Evolutionary conservation across 2,797 vertebrate species (phyloP).

Genomic region (Mionectes olivaceus): DNA sequence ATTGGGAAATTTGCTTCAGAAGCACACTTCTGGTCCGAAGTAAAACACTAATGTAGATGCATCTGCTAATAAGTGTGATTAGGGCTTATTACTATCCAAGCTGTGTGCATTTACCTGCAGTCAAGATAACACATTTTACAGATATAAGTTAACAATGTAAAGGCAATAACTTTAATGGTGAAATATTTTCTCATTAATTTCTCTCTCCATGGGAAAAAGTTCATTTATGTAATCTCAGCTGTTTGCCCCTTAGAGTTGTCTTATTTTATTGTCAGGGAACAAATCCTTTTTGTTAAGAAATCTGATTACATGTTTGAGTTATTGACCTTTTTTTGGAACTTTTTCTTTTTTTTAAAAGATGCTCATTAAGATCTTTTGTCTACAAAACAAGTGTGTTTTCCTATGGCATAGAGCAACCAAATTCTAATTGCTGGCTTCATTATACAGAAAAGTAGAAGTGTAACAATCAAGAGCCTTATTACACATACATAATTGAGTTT

Average conservation of each 20-base stretch:
- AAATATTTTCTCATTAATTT: background rate
- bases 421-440: slow-evolving; percentile 85
- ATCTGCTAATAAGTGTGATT: background rate
- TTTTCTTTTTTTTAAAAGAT: slow-evolving; percentile 24
- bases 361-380: slow-evolving; percentile 82
- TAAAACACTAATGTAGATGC: background rate
- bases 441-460: slow-evolving; percentile 82
- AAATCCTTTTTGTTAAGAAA: slow-evolving; percentile 71
- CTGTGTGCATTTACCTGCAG: background rate
- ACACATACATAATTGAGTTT: slow-evolving; percentile 85
- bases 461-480: slow-evolving; percentile 85
- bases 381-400: slow-evolving; percentile 81
- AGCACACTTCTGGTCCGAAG: background rate
- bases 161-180: background rate
- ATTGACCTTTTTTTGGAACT: slow-evolving; percentile 67
- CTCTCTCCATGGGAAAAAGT: background rate
- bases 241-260: slow-evolving; percentile 28
- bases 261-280: slow-evolving; percentile 62
- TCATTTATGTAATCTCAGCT: slow-evolving; percentile 21
- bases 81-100: background rate
- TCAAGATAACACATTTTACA: background rate
- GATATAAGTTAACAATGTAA: background rate
- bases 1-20: slow-evolving; percentile 16
- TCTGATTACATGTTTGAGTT: slow-evolving; percentile 81
- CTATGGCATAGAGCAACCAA: slow-evolving; percentile 80